These are phyloP conservation scores for Darevskia nairensis DNA, from an alignment of 2,797 vertebrate genomes.

Conservation along the genomic window DNA sequence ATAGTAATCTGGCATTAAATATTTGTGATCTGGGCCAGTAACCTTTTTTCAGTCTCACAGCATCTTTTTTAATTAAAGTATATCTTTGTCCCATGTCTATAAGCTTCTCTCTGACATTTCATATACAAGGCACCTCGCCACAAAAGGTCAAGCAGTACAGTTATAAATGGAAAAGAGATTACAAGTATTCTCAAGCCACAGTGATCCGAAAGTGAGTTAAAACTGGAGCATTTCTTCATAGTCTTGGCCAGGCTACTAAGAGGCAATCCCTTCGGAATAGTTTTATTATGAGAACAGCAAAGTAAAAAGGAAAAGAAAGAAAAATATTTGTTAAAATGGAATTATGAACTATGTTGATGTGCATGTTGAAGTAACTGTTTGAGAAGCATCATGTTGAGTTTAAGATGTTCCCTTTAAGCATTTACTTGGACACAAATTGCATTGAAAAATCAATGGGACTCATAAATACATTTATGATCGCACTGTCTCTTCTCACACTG, in stretches of 20 bases:
- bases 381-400: constrained; percentile 55
- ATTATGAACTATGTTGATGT: constrained; percentile 71
- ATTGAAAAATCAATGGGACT: neutral
- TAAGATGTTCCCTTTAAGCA: constrained; percentile 24
- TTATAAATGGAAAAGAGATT: constrained; percentile 88
- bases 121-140: constrained; percentile 85
- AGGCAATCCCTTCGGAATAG: constrained; percentile 74
- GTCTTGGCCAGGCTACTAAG: constrained; percentile 73
- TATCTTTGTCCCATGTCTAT: constrained; percentile 86
- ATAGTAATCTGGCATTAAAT: constrained; percentile 87
- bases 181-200: constrained; percentile 85
- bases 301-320: constrained; percentile 25
- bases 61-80: constrained; percentile 88
- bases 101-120: constrained; percentile 87
- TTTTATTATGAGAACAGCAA: constrained; percentile 75
- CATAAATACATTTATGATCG: neutral
- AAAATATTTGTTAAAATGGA: constrained; percentile 26
- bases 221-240: constrained; percentile 79
- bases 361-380: constrained; percentile 69
- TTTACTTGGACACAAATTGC: neutral
- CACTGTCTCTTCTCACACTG: neutral
- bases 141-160: constrained; percentile 87
- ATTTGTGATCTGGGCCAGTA: constrained; percentile 86
- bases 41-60: constrained; percentile 83
- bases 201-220: constrained; percentile 81